Base-by-base conservation (phyloP, 2,113 vertebrate genomes). In the Lethenteron camtschaticum region DNA sequence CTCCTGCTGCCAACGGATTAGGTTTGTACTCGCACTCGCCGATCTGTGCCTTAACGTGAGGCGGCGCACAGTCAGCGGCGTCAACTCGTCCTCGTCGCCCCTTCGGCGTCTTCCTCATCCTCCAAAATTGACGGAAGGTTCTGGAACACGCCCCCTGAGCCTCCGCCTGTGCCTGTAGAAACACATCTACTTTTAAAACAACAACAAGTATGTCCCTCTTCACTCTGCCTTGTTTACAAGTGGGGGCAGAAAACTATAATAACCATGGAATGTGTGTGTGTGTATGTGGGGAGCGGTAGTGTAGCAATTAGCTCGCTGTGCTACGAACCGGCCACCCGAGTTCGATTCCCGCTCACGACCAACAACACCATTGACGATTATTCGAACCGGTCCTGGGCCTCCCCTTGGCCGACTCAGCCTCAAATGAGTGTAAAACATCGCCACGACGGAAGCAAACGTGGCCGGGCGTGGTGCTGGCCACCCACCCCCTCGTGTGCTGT, bases 81-180 rank as follows among this genome's bases (percentile, higher is more conserved):
- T 83, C 4, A 70, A 71, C 16, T 72, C 63, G 55, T 60, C 69
- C 24, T 71, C 72, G 4, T 69, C 70, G 11, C 73, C 72, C 82
- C 82, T 60, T 85, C 84, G 3, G 82, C 83, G 1, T 76, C 79
- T 66, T 85, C 84, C 72, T 85, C 84, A 8, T 84, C 84, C 75
- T 85, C 84, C 11, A 79, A 77, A 70, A 85, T 85, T 9, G 83
- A 82, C 0, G 84, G 80, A 20, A 85, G 79, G 76, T 85, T 85
- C 74, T 85, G 85, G 74, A 84, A 81, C 69, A 85, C 71, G 9
- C 82, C 80, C 1, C 83, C 2, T 84, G 85, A 18, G 81, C 83
- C 69, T 85, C 83, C 80, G 80, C 82, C 74, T 85, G 83, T 73
- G 77, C 74, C 83, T 85, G 73, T 55, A 16, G 59, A 66, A 10